phyloP scores from a whole-genome alignment of 2,888 invertebrate species.

The Drosophila hamatofila region DNA sequence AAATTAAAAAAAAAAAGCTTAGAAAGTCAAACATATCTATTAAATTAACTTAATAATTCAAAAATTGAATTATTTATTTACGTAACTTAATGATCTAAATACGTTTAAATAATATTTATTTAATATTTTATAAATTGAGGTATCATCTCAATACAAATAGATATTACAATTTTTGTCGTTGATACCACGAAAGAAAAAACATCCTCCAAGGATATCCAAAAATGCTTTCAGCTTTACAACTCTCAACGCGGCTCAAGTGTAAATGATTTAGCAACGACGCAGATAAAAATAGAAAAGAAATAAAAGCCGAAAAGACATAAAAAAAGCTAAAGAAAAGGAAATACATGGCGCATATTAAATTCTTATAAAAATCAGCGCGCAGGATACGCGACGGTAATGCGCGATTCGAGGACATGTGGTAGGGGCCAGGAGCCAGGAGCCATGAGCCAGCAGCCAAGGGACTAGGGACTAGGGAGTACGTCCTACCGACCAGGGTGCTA shows the following conservation, averaged over 20 bases:
- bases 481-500: conserved; percentile 44
- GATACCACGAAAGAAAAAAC: too few relatives aligned
- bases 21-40: too few relatives aligned
- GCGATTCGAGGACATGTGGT: conserved; percentile 35
- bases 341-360: conserved; percentile 78
- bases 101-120: too few relatives aligned
- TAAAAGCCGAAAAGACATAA: conserved; percentile 52
- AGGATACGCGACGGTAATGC: conserved; percentile 46
- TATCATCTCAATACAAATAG: too few relatives aligned
- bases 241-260: not conserved
- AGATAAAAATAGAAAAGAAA: conserved; percentile 33
- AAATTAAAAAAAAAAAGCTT: too few relatives aligned
- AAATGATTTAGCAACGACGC: conserved; percentile 54
- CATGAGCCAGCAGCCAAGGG: too few relatives aligned
- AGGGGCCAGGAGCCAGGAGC: conserved; percentile 26
- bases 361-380: conserved; percentile 71
- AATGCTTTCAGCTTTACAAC: not conserved
- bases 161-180: too few relatives aligned
- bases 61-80: too few relatives aligned
- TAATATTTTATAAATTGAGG: too few relatives aligned
- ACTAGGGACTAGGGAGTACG: not conserved
- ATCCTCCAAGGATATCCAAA: not conserved
- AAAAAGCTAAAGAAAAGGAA: conserved; percentile 15
- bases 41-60: too few relatives aligned
- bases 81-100: too few relatives aligned